These are phyloP conservation scores for Bombus picipes DNA, from an alignment of 1,140 invertebrate genomes.

Conservation along the genomic window DNA sequence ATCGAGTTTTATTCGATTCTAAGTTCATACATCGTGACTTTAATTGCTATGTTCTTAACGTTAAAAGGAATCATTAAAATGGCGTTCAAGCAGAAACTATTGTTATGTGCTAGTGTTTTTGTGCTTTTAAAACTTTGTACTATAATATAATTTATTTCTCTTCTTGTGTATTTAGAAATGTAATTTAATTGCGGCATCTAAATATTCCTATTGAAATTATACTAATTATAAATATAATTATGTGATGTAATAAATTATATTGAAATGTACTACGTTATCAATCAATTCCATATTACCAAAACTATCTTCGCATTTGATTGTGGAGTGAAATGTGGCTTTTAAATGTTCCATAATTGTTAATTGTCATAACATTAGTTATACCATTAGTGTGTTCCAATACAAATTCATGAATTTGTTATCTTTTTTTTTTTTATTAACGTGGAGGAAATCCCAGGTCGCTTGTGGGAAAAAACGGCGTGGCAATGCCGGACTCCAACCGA, in stretches of 20 bases:
- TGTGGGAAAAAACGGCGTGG: no score
- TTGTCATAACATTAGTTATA: background rate
- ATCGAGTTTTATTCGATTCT: constrained; percentile 9
- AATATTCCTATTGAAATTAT: background rate
- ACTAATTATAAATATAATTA: no score
- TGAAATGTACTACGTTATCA: background rate
- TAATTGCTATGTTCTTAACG: background rate
- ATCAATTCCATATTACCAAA: background rate
- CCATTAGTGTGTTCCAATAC: no score
- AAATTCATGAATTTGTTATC: background rate
- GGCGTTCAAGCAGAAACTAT: background rate
- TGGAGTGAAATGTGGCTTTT: background rate
- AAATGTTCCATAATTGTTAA: background rate
- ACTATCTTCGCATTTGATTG: background rate
- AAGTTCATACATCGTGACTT: no score
- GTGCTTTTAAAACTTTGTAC: background rate
- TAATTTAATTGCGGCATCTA: no score
- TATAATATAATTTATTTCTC: background rate
- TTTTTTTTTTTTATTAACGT: no score
- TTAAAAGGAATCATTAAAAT: background rate
- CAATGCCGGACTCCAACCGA: no score
- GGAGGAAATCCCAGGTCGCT: no score
- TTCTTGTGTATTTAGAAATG: background rate
- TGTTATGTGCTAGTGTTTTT: background rate
- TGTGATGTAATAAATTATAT: background rate